These are phyloP conservation scores for Drosophila falleni DNA, from an alignment of 2,888 invertebrate genomes.

Conservation along the genomic window DNA sequence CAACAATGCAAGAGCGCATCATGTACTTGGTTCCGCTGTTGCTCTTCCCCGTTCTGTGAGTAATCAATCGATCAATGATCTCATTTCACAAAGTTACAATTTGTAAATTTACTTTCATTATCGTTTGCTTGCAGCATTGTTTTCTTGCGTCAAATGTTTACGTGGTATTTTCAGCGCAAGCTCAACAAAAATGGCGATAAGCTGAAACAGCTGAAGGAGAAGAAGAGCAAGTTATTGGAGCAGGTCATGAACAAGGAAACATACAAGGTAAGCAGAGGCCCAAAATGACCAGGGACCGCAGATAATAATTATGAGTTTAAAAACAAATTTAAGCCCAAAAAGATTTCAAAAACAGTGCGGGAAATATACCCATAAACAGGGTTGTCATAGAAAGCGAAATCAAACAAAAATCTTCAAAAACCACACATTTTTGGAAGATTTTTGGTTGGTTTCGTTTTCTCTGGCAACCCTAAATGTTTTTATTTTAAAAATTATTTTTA, in stretches of 20 bases:
- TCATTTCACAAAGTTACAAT: conserved; percentile 27
- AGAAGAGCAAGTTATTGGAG: conserved; percentile 95
- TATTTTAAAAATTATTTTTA: no score
- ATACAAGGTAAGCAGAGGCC: conserved; percentile 90
- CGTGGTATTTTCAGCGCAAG: conserved; percentile 95
- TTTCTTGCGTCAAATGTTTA: conserved; percentile 91
- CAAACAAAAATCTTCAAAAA: no score
- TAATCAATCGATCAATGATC: conserved; percentile 64
- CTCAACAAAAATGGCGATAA: conserved; percentile 92
- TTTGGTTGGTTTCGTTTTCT: no score
- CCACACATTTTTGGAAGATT: no score
- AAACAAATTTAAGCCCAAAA: no score
- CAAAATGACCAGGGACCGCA: neutral
- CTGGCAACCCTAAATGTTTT: no score
- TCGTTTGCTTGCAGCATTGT: conserved; percentile 88
- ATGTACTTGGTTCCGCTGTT: conserved; percentile 92
- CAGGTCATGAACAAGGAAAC: conserved; percentile 99
- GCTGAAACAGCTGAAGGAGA: conserved; percentile 89
- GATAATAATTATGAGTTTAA: no score
- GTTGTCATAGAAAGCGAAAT: no score
- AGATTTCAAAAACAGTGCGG: no score
- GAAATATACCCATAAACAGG: no score
- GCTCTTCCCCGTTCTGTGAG: conserved; percentile 94
- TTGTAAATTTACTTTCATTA: conserved; percentile 12
- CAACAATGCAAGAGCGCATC: conserved; percentile 90